Base-by-base conservation (phyloP, 2,797 vertebrate genomes). In the Acanthurus tractus region DNA sequence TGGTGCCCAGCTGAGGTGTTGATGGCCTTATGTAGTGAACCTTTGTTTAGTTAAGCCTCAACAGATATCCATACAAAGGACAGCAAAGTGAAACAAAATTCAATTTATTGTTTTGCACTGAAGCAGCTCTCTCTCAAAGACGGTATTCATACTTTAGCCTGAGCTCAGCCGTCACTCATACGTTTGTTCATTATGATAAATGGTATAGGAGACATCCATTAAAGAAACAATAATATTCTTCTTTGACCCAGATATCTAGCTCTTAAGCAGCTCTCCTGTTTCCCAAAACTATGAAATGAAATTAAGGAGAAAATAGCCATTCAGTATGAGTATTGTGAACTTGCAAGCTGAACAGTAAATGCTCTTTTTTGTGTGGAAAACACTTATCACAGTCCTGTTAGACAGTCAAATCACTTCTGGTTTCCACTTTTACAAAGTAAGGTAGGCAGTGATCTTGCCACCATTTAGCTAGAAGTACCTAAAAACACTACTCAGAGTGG, bases 1-100 rank as follows among this genome's bases (percentile, higher is more conserved):
- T 65, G 40, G 38, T 57, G 75, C 78, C 91, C 86, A 74, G 76
- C 89, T 79, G 86, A 91, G 88, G 86, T 87, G 91, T 91, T 91
- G 80, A 90, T 90, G 90, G 82, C 48, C 49, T 72, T 70, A 29
- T 59, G 49, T 65, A 29, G 45, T 45, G 48, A 81, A 56, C 65
- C 63, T 55, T 69, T 81, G 34, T 79, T 85, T 66, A 57, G 25
- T 78, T 82, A 50, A 85, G 29, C 64, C 42, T 40, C 20, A 54
- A 11, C 46, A 67, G 54, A 74, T 53, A 15, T 52, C 50, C 25
- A 63, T 34, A 38, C 18, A 58, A 42, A 65, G 49, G 5, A 61
- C 7, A 70, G 68, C 42, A 71, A 12, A 57, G 15, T 0, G 15
- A 29, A 48, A 46, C 7, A 44, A 20, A 69, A 61, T 23, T 11